Base-by-base conservation (phyloP, 2,888 invertebrate species). In the Bombylius discolor region DNA sequence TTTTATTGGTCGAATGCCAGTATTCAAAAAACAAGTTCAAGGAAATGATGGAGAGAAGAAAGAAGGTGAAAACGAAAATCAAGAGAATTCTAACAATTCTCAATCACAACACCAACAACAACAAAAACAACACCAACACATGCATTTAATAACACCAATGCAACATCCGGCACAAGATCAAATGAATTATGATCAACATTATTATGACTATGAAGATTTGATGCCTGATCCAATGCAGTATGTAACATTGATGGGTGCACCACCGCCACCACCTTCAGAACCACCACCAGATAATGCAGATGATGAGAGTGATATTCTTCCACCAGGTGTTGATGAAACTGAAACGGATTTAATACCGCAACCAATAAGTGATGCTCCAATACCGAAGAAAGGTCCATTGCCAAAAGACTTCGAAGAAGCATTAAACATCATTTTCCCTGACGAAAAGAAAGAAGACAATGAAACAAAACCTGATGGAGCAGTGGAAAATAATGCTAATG, bases 1-100 rank as follows among this genome's bases (percentile, higher is more conserved):
- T 0, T 89, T 90, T 64, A 90, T 90, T 61, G 91, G 90, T 61
- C 81, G 89, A 69, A 85, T 90, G 83, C 90, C 90, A 0, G 79
- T 90, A 12, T 87, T 86, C 66, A 86, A 75, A 32, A 79, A 78
- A 58, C 78, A 79, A 53, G 75, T 76, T 36, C 65, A 74, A 0
- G 56, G 48, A 9, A 60, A 51, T 7, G 57, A 63, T 8, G 47
- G 55, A 4, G 62, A 58, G 7, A 59, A 56, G 23, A 62, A 62
- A 47, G 61, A 61, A 1, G 57, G 42, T 4, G 61, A 60, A 14
- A 58, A 56, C 14, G 47, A 50, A 62, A 64, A 51, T 61, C 58
- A 36, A 56, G 34, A 61, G 60, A 32, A 59, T 56, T 32, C 45
- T 14, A 11, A 5, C 8, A 11, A 11, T 42, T 11, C 39, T 11